Evolutionary conservation across 2,888 invertebrate genomes (phyloP), one percentile per base, ranked within the genome.

Genomic region (Spisula subtruncata): DNA sequence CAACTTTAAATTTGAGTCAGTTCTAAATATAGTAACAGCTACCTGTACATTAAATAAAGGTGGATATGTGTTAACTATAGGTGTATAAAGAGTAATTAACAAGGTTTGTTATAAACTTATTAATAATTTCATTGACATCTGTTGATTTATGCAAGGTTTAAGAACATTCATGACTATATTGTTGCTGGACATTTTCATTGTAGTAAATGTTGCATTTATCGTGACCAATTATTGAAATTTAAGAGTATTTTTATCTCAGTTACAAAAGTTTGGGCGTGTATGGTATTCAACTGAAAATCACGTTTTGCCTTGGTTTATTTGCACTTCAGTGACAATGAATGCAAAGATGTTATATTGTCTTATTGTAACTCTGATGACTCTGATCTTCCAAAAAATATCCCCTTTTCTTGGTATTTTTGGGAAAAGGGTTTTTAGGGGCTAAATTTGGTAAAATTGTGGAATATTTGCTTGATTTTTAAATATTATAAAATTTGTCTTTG

Each of bases 1-100:
- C 32, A 60, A 35, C 18, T 60, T 35, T 16, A 41, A 54, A 14
- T 14, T 46, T 83, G 83, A 83, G 83, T 83, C 83, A 83, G 83
- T 46, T 35, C 66, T 83, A 83, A 66, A 14, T 83, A 41, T 83
- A 83, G 83, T 46, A 82, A 82, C 82, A 60, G 20, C n/a, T 66
- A 83, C 83, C 46, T 75, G 75, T 32, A 35, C 75, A 29, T 29
- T 71, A 41, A 60, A 60, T 51, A 16, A 51, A 51, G 14, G 0
- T 66, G 1, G 60, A 66, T 66, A 4, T 66, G 25, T 25, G 12
- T 66, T n/a, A 66, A 0, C n/a, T 66, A 66, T 25, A 4, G 18
- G 56, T n/a, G 16, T 4, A 25, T 66, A 25, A 51, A 10, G 51
- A 51, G 51, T 25, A 66, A 25, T n/a, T 25, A 10, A n/a, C 60